phyloP scores from a whole-genome alignment of 1,140 invertebrate species.

The Micrasema longulum region DNA sequence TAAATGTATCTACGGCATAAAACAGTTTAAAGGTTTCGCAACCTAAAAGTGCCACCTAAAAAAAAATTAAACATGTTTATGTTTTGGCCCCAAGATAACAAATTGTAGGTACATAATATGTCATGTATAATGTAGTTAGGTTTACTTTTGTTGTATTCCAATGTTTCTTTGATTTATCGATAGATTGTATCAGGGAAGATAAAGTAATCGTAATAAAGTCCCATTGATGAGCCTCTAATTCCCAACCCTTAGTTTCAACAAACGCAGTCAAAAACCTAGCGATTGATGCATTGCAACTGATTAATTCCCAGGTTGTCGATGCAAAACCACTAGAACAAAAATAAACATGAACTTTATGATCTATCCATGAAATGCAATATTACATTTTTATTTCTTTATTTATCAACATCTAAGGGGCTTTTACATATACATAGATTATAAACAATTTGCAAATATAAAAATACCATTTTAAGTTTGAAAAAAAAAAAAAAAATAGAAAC shows the following conservation, averaged over 20 bases:
- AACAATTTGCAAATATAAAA: no score
- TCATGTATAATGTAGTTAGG: no score
- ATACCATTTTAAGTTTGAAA: no score
- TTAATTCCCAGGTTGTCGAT: constrained; percentile 33
- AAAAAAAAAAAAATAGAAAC: no score
- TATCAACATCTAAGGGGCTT: no score
- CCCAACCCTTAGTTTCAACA: constrained; percentile 44
- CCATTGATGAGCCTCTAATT: constrained; percentile 47
- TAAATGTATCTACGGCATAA: constrained; percentile 48
- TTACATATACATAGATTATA: no score
- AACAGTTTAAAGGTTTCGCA: constrained; percentile 48
- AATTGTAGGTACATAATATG: no score
- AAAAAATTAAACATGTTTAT: constrained; percentile 3
- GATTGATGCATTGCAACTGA: constrained; percentile 46
- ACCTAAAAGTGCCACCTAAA: constrained; percentile 46
- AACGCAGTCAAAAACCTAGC: constrained; percentile 42
- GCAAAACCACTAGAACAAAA: constrained; percentile 39
- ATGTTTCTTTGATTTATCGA: constrained; percentile 46
- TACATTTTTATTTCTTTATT: no score
- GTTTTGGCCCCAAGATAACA: no score
- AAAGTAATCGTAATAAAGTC: constrained; percentile 51
- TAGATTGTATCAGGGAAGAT: constrained; percentile 48
- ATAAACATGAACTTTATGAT: constrained; percentile 2
- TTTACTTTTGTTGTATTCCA: constrained; percentile 49
- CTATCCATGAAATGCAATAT: no score